Conservation (phyloP, 2,888 invertebrate genomes). For the Barypeithes pellucidus region DNA sequence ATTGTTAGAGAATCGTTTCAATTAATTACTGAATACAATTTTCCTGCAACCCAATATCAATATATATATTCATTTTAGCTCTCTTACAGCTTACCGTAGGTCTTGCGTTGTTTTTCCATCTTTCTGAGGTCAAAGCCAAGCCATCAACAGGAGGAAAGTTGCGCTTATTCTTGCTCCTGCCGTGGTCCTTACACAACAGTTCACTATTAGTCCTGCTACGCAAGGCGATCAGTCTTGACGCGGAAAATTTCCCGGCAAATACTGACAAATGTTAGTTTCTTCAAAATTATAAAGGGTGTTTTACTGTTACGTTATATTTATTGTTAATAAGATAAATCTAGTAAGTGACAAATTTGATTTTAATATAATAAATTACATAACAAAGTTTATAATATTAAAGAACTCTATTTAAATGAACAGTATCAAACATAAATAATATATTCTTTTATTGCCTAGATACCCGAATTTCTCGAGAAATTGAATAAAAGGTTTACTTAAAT, state of each 20-base stretch:
- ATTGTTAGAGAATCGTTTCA: too few species aligned
- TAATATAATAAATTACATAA: neutral
- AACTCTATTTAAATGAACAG: too few species aligned
- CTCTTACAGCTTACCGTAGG: neutral
- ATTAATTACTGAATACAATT: too few species aligned
- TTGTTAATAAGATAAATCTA: neutral
- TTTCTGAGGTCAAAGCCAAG: constrained; percentile 33
- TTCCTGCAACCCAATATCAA: too few species aligned
- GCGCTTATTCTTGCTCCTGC: constrained; percentile 18
- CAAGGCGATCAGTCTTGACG: neutral
- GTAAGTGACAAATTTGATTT: neutral
- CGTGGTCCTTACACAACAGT: constrained; percentile 19
- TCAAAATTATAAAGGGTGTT: neutral
- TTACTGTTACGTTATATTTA: neutral
- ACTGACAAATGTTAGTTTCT: neutral
- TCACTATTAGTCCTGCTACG: neutral
- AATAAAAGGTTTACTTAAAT: too few species aligned
- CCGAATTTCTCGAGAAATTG: too few species aligned
- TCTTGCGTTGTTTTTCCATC: constrained; percentile 29
- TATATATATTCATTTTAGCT: too few species aligned
- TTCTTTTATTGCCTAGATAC: too few species aligned
- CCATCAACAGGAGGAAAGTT: constrained; percentile 19
- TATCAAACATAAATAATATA: too few species aligned
- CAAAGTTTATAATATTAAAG: too few species aligned
- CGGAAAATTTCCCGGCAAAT: constrained; percentile 10